Percentiles rank a stretch among this genome's conserved stretches.
Conservation (phyloP, 2,113 vertebrate genomes). For the Oncorhynchus nerka region DNA sequence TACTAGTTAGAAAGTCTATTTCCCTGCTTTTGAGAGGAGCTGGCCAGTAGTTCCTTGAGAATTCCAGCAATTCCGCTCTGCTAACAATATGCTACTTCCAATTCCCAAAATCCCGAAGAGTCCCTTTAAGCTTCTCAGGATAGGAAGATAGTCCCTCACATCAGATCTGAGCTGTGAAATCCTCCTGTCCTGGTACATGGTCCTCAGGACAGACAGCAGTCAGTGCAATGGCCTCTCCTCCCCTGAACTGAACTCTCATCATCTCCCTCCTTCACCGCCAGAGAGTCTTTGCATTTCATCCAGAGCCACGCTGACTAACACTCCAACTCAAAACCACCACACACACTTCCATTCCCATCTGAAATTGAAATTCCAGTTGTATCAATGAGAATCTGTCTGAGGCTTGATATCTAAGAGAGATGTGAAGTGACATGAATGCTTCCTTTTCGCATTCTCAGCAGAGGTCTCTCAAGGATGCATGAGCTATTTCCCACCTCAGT, state of each 20-base stretch:
- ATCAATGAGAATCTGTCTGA: slow-evolving; percentile 16
- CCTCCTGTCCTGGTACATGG: too few relatives aligned
- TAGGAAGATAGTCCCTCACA: too few relatives aligned
- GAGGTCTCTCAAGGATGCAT: slow-evolving; percentile 32
- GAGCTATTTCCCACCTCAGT: slow-evolving; percentile 27
- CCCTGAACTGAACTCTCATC: slow-evolving; percentile 1
- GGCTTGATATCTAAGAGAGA: slow-evolving; percentile 30
- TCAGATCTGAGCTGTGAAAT: too few relatives aligned
- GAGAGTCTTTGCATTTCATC: slow-evolving; percentile 11
- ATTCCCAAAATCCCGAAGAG: too few relatives aligned
- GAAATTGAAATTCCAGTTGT: slow-evolving; percentile 28
- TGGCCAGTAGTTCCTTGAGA: too few relatives aligned
- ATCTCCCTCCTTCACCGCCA: neutral
- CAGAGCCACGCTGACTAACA: neutral
- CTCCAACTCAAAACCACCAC: neutral
- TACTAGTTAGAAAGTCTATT: too few relatives aligned
- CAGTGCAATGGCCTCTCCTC: neutral
- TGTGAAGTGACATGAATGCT: slow-evolving; percentile 34
- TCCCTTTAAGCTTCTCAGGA: too few relatives aligned
- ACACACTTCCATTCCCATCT: neutral
- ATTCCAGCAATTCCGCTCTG: too few relatives aligned
- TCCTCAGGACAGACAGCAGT: too few relatives aligned
- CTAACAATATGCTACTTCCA: too few relatives aligned
- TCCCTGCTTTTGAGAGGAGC: too few relatives aligned
- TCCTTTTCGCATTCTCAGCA: slow-evolving; percentile 21